Evolutionary conservation across 2,113 vertebrate species (phyloP).

Genomic region (Propithecus coquereli): DNA sequence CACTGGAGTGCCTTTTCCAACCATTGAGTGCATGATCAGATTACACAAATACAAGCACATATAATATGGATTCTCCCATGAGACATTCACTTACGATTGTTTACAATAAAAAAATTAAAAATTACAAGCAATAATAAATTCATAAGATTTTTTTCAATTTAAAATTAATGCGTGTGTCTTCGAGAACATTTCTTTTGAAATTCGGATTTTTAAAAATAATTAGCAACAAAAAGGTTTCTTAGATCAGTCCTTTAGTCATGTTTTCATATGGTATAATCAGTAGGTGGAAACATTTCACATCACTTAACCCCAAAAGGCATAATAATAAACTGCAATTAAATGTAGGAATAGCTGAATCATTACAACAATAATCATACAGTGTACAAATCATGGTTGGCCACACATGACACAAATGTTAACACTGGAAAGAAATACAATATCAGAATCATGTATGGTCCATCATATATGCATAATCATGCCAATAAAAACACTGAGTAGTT

Average conservation of each 20-base stretch:
- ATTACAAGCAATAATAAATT: conserved; percentile 69
- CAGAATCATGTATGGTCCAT: conserved; percentile 63
- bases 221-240: conserved; percentile 76
- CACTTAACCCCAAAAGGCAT: conserved; percentile 76
- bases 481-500: conserved; percentile 81
- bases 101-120: conserved; percentile 66
- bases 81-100: conserved; percentile 79
- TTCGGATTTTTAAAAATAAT: conserved; percentile 76
- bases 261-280: conserved; percentile 77
- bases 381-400: conserved; percentile 78
- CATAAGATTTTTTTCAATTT: conserved; percentile 72
- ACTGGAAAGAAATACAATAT: conserved; percentile 78
- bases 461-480: conserved; percentile 79
- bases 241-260: conserved; percentile 75
- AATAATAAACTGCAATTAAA: conserved; percentile 78
- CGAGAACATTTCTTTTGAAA: conserved; percentile 73
- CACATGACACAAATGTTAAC: conserved; percentile 77
- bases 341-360: conserved; percentile 74
- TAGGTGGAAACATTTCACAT: conserved; percentile 79
- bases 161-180: conserved; percentile 77
- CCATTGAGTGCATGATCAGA: conserved; percentile 77
- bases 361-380: conserved; percentile 77
- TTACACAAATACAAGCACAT: conserved; percentile 78
- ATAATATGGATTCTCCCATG: conserved; percentile 76
- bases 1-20: conserved; percentile 79